Evolutionary conservation across 2,797 vertebrate genomes (phyloP), one percentile per base, ranked within the genome.

Genomic region (Cynodonichthys magdalenae): DNA sequence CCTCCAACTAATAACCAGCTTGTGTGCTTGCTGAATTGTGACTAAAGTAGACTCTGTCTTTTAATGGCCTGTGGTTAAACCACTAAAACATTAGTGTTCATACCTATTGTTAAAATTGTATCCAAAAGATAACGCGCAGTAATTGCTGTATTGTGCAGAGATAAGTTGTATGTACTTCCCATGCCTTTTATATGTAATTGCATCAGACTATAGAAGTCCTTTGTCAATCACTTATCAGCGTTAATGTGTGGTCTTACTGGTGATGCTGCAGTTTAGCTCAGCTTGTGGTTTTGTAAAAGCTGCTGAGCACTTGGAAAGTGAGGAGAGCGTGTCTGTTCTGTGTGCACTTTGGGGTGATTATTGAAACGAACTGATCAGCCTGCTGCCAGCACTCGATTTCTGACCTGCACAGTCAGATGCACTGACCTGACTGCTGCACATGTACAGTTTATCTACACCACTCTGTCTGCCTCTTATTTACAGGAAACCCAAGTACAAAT

Each of bases 291-390:
- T 53, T 57, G 51, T 69, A 63, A 76, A 89, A 82, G 75, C 72
- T 84, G 81, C 84, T 89, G 84, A 85, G 80, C 58, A 73, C 53
- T 77, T 55, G 69, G 68, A 83, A 86, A 77, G 67, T 44, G 70
- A 80, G 63, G 73, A 49, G 70, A 62, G 68, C 49, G 45, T 53
- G 44, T 71, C 66, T 42, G 67, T 79, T 69, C 73, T 59, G 50
- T 49, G 27, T 66, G 85, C 84, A 82, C 69, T 85, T 81, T 77
- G 69, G 70, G 59, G 59, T 53, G 77, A 84, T 87, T 82, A 81
- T 72, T 81, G 64, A 77, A 73, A 82, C 68, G 74, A 79, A 82
- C 69, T 59, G 57, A 62, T 62, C 69, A 53, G 65, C 74, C 76
- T 51, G 68, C 75, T 72, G 74, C 67, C 36, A 47, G 59, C 65